phyloP scores from a whole-genome alignment of 2,797 vertebrate species.

The Syngnathus rostellatus region DNA sequence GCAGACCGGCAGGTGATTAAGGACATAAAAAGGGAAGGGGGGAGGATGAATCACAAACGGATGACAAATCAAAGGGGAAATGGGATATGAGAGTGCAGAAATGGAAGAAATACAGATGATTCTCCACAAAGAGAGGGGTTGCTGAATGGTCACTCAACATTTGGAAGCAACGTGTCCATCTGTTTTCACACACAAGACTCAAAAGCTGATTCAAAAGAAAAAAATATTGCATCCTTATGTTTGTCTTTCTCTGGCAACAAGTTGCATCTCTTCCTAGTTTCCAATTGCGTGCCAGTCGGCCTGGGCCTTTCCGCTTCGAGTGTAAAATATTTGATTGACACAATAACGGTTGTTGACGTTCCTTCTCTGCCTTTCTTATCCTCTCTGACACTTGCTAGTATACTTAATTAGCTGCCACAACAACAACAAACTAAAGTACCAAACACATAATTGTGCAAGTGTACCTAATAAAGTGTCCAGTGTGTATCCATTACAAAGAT shows the following conservation, averaged over 20 bases:
- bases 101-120: slow-evolving; percentile 1
- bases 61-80: slow-evolving; percentile 39
- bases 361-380: not conserved
- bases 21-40: slow-evolving; percentile 26
- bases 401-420: not conserved
- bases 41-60: not conserved
- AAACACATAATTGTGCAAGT: not conserved
- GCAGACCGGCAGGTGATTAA: slow-evolving; percentile 41
- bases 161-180: not conserved
- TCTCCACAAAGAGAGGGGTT: not conserved
- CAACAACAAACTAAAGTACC: not conserved
- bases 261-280: not conserved
- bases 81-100: slow-evolving; percentile 20
- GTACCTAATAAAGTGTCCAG: not conserved
- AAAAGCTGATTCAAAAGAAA: not conserved
- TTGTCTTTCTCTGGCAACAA: not conserved
- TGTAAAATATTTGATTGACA: slow-evolving; percentile 7
- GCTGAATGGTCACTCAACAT: not conserved
- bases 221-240: not conserved
- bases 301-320: slow-evolving; percentile 6
- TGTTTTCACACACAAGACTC: not conserved
- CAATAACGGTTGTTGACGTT: not conserved
- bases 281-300: slow-evolving; percentile 6
- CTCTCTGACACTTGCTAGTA: no score
- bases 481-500: slow-evolving; percentile 11